Evolutionary conservation across 2,113 vertebrate genomes (phyloP).

Genomic region (Agapornis roseicollis): DNA sequence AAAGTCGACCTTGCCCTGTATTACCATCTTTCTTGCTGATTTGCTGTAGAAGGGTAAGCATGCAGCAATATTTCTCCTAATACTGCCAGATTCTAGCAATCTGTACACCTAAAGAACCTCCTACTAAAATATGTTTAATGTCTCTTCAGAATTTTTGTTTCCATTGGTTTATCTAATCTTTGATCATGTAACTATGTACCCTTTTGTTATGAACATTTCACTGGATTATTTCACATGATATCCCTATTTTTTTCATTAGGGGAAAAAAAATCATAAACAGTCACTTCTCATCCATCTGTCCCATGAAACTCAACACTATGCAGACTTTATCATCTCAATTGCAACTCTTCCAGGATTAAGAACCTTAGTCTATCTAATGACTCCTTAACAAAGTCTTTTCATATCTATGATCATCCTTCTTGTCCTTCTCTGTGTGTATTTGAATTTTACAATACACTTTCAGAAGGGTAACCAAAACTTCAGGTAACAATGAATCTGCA

Average conservation of each 20-base stretch:
- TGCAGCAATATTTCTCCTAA: neutral
- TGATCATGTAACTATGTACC: neutral
- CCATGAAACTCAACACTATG: neutral
- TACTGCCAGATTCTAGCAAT: neutral
- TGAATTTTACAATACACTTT: neutral
- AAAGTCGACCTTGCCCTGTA: neutral
- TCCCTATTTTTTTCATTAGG: accelerated
- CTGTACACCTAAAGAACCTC: neutral
- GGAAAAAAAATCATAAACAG: neutral
- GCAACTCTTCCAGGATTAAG: neutral
- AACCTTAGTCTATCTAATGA: neutral
- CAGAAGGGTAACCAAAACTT: neutral
- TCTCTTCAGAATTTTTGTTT: neutral
- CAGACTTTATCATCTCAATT: neutral
- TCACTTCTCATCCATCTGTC: neutral
- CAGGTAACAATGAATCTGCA: neutral
- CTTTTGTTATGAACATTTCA: neutral
- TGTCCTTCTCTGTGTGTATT: neutral
- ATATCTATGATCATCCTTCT: neutral
- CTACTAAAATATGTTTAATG: neutral
- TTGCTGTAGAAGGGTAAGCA: neutral
- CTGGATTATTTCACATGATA: neutral
- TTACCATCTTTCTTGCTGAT: neutral
- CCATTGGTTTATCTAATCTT: neutral
- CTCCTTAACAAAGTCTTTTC: neutral